phyloP scores from a whole-genome alignment of 2,888 invertebrate species.

The Cancer borealis region DNA sequence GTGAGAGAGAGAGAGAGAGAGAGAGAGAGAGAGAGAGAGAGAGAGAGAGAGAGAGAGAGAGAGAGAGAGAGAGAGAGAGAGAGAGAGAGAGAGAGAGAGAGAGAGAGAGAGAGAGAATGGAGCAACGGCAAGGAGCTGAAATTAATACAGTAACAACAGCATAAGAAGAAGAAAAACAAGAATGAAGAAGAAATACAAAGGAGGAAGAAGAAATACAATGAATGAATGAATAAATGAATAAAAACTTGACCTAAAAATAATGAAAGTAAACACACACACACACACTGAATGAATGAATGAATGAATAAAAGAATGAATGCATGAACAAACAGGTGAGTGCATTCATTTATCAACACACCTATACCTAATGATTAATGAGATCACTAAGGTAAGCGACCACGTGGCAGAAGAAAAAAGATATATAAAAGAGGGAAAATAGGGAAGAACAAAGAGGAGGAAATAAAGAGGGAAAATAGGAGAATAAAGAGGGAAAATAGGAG shows the following conservation, averaged over 20 bases:
- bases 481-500: too few relatives aligned
- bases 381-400: background rate
- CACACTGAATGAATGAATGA: background rate
- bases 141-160: background rate
- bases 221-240: background rate
- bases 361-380: background rate
- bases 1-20: background rate
- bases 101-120: constrained; percentile 37
- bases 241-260: too few relatives aligned
- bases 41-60: background rate
- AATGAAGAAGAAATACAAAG: background rate
- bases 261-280: background rate
- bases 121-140: background rate
- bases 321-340: background rate
- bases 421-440: too few relatives aligned
- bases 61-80: constrained; percentile 36
- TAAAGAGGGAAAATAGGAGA: background rate
- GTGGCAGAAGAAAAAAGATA: too few relatives aligned
- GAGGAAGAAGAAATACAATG: background rate
- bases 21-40: background rate
- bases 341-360: background rate
- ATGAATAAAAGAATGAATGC: background rate
- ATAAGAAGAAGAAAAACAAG: too few relatives aligned
- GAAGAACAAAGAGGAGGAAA: background rate
- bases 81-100: constrained; percentile 51